Base-by-base conservation (phyloP, 1,140 invertebrate species). In the Mamestra configurata region DNA sequence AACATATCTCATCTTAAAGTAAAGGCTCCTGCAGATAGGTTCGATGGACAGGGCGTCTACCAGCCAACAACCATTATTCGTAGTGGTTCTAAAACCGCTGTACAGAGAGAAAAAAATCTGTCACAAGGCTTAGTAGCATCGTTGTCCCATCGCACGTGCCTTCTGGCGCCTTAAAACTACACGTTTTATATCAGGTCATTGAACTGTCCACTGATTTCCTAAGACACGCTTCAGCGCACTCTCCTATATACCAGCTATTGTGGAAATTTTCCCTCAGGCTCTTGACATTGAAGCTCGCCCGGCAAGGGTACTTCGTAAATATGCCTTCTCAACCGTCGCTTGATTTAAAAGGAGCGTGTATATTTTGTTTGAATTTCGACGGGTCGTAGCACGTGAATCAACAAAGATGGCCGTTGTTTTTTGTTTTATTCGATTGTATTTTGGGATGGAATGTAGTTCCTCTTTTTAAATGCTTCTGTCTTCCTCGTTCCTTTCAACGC, bases 331-430 rank as follows among this genome's bases (percentile, higher is more conserved):
- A 22, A 66, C 35, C n/a, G 37, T 64, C 31, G 20, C 64, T 70
- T 49, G 66, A 70, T 70, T 49, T 70, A 24, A 20, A 70, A 70
- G 49, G 22, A 46, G 5, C 13, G 20, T 40, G 22, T 70, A 27
- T 61, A 35, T 61, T 35, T 61, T 61, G 53, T 57, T 57, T 24
- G 20, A 20, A 64, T 18, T 35, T 64, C n/a, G 18, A 10, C 18
- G 35, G 59, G 43, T 49, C 43, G 13, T 53, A 10, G n/a, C 57
- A 61, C 57, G 61, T 66, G 61, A 8, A 66, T 64, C n/a, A 66
- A 66, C 61, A 40, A 66, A 37, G 13, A 49, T 49, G 43, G 43
- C 43, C 3, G 3, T 13, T 49, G 43, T 40, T 7, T 40, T 49
- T 49, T 15, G 1, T 15, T 49, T 49, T 49, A 49, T 49, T n/a